Conservation (phyloP, 2,888 invertebrate species). For the Catonia carolina region DNA sequence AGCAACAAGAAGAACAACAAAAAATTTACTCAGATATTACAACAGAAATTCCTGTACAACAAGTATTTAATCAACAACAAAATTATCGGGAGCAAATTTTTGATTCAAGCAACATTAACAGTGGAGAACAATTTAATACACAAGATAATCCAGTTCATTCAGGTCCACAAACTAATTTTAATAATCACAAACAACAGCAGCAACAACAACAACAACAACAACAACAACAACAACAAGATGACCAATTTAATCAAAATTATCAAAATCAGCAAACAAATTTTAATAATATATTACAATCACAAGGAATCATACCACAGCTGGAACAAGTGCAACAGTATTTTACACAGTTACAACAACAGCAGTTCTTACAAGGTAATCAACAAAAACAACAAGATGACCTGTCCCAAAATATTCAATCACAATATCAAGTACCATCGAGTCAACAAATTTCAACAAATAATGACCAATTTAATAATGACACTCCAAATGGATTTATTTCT, state of each 20-base stretch:
- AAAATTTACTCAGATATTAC: background rate
- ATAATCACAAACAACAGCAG: background rate
- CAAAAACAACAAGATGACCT: too few species aligned
- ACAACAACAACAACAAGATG: background rate
- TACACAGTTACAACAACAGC: background rate
- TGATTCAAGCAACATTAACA: background rate
- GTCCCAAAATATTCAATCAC: too few species aligned
- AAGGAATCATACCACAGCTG: background rate
- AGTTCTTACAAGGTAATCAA: too few species aligned
- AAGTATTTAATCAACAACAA: background rate
- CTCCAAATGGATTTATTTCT: slow-evolving; percentile 1
- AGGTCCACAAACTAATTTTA: background rate
- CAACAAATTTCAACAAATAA: background rate
- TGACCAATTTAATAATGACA: background rate
- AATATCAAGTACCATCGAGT: background rate
- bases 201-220: background rate
- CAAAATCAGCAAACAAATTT: background rate
- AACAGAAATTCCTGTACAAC: slow-evolving; percentile 1
- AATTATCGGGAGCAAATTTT: too few species aligned
- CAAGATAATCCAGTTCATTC: background rate
- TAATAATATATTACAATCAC: background rate
- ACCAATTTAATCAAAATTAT: background rate
- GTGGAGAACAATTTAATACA: background rate
- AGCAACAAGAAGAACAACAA: slow-evolving; percentile 8
- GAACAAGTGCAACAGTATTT: slow-evolving; percentile 5